Evolutionary conservation across 1,140 invertebrate species (phyloP), one percentile per base, ranked within the genome.

Genomic region (Drosophila sp.): DNA sequence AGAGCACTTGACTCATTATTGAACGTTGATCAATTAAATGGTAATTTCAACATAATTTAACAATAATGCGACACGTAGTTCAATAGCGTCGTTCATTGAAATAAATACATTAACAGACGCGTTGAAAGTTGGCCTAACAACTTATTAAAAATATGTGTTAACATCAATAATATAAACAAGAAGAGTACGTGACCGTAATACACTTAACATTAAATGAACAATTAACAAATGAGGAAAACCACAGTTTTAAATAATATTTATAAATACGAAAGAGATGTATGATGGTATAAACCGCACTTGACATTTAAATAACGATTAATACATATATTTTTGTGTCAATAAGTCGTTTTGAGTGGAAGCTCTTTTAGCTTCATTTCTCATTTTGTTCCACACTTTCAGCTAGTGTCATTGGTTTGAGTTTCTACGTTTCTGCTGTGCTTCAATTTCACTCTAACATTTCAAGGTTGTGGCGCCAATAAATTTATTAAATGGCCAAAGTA

Each of bases 401-500:
- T 40, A 14, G 29, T 71, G 40, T 56, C 45, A 50, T 36, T 72
- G n/a, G 7, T 7, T 7, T 14, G n/a, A 6, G 11, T 14, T 25
- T 18, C 9, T n/a, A 46, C 18, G 40, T 16, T 29, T 2, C 4
- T 38, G 64, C 9, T 25, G n/a, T n/a, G 11, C 50, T 34, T 29
- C 34, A 57, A 21, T 46, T 38, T 46, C 8, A 9, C 38, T 27
- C 38, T 43, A 40, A 58, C 45, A 53, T 75, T 86, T 80, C 82
- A 87, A 76, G 82, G 67, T 75, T 69, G 54, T 51, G 66, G 46
- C 54, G 71, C 75, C 78, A 73, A 86, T 86, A 87, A 86, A 86
- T 86, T 86, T 82, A 82, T 81, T 87, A 82, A 86, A 86, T 87
- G 82, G 65, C 75, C 75, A 78, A 51, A 78, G 71, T 69, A 45